Evolutionary conservation across 2,113 vertebrate species (phyloP).

Genomic region (Bambusicola thoracicus): DNA sequence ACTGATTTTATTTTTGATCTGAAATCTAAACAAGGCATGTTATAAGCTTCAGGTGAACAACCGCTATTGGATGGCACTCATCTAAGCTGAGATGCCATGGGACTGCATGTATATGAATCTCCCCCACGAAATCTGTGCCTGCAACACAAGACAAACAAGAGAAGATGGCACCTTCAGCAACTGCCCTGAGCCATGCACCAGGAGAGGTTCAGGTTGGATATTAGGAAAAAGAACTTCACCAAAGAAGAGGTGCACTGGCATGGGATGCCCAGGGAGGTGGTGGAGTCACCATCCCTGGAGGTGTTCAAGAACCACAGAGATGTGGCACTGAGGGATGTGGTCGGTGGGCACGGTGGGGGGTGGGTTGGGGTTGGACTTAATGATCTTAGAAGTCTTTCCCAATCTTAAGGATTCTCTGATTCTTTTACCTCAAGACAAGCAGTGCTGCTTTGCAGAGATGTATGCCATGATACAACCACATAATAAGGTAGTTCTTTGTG

Average conservation of each 20-base stretch:
- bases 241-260: too few relatives aligned
- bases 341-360: too few relatives aligned
- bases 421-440: background rate
- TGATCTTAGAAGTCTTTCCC: too few relatives aligned
- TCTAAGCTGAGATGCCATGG: background rate
- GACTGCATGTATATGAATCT: background rate
- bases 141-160: background rate
- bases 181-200: background rate
- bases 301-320: too few relatives aligned
- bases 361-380: too few relatives aligned
- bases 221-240: too few relatives aligned
- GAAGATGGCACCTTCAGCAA: background rate
- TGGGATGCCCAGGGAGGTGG: too few relatives aligned
- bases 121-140: background rate
- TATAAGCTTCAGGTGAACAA: background rate
- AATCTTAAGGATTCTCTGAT: too few relatives aligned
- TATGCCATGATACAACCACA: background rate
- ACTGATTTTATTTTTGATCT: slow-evolving; percentile 1
- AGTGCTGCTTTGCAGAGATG: background rate
- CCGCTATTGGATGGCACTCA: background rate
- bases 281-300: too few relatives aligned
- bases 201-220: too few relatives aligned
- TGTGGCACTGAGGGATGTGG: too few relatives aligned
- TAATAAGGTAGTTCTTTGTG: background rate
- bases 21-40: slow-evolving; percentile 1